Base-by-base conservation (phyloP, 2,797 vertebrate species). In the Oophaga sylvatica region DNA sequence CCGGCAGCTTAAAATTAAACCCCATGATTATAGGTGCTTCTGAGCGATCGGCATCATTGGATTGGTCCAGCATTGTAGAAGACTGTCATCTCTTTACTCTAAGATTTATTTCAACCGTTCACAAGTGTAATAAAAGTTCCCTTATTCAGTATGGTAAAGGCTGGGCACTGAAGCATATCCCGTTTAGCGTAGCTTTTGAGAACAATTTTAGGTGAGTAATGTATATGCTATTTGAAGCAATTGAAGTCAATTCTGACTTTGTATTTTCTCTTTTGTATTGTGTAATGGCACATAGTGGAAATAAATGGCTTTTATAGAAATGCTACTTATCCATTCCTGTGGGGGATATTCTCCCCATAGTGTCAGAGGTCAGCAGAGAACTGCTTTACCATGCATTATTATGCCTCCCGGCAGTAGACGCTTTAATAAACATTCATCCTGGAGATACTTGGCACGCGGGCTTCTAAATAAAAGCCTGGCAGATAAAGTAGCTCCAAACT, bases 371-470 rank as follows among this genome's bases (percentile, higher is more conserved):
- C 75, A 29, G 48, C 73, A 83, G 80, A 12, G 63, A 89, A 77
- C 88, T 83, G 84, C 73, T 86, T 89, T 83, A 20, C 84, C 68
- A 86, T 89, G 88, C 80, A 89, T 89, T 89, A 77, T 62, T 79
- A 45, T 88, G 41, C 80, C 83, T 76, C 71, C 71, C 26, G 84
- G 88, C 88, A 83, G n/a, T 70, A 77, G 81, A 83, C 17, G n/a
- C 45, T 83, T 89, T 86, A 86, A 86, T 89, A 89, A 86, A 86
- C 84, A 75, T 89, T 85, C 81, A 76, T 89, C 84, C 83, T 41
- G 48, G 57, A 84, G 79, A 89, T 81, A 68, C 88, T 78, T 67
- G 82, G 83, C 57, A 56, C 56, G 22, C 62, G 5, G 48, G 41
- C 73, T 77, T 20, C 77, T 83, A 71, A 48, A 85, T 89, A 89